Percentiles rank a stretch among this genome's conserved stretches.
Conservation (phyloP, 2,888 invertebrate species). For the Drosophila eohydei region DNA sequence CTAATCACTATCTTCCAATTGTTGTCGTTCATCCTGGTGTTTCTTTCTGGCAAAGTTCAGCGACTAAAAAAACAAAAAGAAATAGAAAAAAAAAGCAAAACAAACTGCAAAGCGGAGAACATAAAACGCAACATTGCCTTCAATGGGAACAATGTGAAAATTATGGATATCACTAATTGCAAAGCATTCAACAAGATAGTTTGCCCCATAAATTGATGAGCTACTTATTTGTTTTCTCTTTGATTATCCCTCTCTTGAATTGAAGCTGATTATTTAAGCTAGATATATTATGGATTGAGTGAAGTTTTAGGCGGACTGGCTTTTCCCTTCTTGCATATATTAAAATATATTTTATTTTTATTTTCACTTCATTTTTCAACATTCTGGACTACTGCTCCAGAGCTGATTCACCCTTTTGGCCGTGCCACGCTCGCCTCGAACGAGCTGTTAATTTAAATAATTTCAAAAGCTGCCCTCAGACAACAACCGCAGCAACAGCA, state of each 20-base stretch:
- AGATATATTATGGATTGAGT: background rate
- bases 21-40: conserved; percentile 8
- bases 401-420: conserved; percentile 39
- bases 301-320: background rate
- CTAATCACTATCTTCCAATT: background rate
- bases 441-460: conserved; percentile 62
- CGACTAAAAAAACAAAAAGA: conserved; percentile 18
- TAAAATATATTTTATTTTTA: background rate
- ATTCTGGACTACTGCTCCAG: conserved; percentile 6
- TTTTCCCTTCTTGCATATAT: background rate
- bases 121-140: conserved; percentile 39
- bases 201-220: conserved; percentile 44
- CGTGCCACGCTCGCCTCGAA: conserved; percentile 18
- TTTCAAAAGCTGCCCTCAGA: conserved; percentile 28
- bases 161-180: conserved; percentile 67
- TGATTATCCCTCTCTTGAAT: background rate
- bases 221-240: background rate
- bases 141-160: conserved; percentile 38
- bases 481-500: background rate
- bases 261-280: background rate
- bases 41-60: conserved; percentile 48
- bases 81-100: conserved; percentile 2
- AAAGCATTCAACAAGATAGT: conserved; percentile 41
- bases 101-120: conserved; percentile 8
- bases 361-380: background rate